Evolutionary conservation across 2,797 vertebrate genomes (phyloP).

Genomic region (Poeciliopsis paucimaculata): DNA sequence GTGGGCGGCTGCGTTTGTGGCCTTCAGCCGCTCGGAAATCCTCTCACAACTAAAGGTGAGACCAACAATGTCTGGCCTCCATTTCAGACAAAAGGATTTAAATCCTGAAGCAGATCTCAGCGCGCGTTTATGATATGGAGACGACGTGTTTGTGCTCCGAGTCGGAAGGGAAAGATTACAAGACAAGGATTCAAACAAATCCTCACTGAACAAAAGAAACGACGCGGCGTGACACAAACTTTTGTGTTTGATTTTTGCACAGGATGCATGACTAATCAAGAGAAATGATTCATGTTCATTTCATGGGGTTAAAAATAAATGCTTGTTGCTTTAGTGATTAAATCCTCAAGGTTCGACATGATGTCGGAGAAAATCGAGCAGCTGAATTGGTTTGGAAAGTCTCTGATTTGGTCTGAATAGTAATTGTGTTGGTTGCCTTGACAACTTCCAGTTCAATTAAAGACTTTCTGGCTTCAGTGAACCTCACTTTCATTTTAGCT

Average conservation of each 20-base stretch:
- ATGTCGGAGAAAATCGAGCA: neutral
- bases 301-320: constrained; percentile 13
- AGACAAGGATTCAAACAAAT: constrained; percentile 34
- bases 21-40: constrained; percentile 24
- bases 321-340: constrained; percentile 7
- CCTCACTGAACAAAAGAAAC: constrained; percentile 28
- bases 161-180: constrained; percentile 51
- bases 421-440: neutral
- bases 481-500: neutral
- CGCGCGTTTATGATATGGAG: constrained; percentile 38
- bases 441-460: constrained; percentile 1
- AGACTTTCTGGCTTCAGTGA: neutral
- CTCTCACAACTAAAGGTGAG: constrained; percentile 35
- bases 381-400: neutral
- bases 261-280: constrained; percentile 14
- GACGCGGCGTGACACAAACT: constrained; percentile 19
- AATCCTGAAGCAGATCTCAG: constrained; percentile 39
- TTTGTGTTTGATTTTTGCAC: constrained; percentile 14
- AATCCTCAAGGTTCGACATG: neutral
- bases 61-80: constrained; percentile 28
- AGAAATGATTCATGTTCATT: constrained; percentile 9
- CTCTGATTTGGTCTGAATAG: constrained; percentile 1
- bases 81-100: constrained; percentile 49
- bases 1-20: constrained; percentile 20
- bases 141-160: constrained; percentile 27